Evolutionary conservation across 2,888 invertebrate genomes (phyloP).

Genomic region (Calameuta pallipes): DNA sequence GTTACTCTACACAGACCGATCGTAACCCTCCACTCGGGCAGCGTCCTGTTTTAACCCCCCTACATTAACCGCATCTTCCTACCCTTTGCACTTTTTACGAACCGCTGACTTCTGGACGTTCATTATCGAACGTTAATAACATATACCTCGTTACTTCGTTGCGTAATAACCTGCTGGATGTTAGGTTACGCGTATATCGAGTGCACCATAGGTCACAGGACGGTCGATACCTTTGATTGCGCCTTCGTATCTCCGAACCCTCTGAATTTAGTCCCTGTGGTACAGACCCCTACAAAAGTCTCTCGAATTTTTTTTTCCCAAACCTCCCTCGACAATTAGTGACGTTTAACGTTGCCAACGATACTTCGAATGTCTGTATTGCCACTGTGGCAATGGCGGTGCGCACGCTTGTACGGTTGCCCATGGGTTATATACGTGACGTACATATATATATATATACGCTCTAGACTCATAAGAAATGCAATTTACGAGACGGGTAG

Average conservation of each 20-base stretch:
- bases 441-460: background rate
- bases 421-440: background rate
- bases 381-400: background rate
- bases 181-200: background rate
- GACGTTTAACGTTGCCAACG: background rate
- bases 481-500: conserved; percentile 24
- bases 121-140: background rate
- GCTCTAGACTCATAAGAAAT: conserved; percentile 17
- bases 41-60: background rate
- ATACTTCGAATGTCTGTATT: background rate
- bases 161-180: background rate
- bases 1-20: background rate
- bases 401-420: background rate
- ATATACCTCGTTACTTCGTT: background rate
- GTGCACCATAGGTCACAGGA: background rate
- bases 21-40: background rate
- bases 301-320: background rate
- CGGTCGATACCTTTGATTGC: background rate
- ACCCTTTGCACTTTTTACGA: background rate
- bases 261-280: background rate
- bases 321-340: background rate
- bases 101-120: background rate
- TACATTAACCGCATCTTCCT: background rate
- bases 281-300: background rate
- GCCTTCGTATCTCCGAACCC: background rate